A percentile compares a stretch with the other conserved stretches of the same genome.
Evolutionary conservation across 2,113 vertebrate genomes (phyloP).

Genomic region (Corapipo altera): DNA sequence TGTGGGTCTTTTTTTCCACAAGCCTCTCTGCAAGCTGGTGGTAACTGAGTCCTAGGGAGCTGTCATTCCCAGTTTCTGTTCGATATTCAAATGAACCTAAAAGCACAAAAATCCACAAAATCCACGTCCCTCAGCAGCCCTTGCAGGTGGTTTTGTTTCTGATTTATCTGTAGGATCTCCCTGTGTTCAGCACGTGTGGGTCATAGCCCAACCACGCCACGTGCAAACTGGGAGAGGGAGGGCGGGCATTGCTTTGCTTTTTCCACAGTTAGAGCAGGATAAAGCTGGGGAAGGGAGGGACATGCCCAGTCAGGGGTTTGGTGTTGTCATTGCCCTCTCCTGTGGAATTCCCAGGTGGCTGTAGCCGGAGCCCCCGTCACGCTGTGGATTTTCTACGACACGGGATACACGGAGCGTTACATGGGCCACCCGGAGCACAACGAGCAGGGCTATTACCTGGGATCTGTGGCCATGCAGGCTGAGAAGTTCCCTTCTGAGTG

Average conservation of each 20-base stretch:
- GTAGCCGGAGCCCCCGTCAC: conserved; percentile 81
- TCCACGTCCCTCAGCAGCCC: neutral
- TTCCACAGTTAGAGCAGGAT: neutral
- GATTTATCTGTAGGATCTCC: neutral
- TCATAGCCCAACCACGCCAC: neutral
- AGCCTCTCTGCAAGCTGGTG: neutral
- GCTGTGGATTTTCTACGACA: conserved; percentile 84
- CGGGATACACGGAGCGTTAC: conserved; percentile 82
- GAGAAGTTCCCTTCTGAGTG: conserved; percentile 85
- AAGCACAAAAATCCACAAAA: neutral
- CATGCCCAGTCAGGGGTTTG: rapidly evolving
- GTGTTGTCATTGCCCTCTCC: neutral
- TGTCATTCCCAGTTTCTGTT: neutral
- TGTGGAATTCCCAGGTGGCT: conserved; percentile 71
- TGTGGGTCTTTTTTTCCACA: neutral
- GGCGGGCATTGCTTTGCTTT: neutral
- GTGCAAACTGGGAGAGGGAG: neutral
- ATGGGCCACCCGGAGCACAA: conserved; percentile 84
- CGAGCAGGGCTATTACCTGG: conserved; percentile 81
- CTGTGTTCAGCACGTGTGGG: neutral
- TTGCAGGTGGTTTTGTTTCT: neutral
- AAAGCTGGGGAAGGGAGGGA: neutral
- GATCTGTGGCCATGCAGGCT: conserved; percentile 85
- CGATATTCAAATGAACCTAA: neutral
- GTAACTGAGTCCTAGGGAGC: neutral